Conservation (phyloP, 2,888 invertebrate genomes). For the Sesia bembeciformis region DNA sequence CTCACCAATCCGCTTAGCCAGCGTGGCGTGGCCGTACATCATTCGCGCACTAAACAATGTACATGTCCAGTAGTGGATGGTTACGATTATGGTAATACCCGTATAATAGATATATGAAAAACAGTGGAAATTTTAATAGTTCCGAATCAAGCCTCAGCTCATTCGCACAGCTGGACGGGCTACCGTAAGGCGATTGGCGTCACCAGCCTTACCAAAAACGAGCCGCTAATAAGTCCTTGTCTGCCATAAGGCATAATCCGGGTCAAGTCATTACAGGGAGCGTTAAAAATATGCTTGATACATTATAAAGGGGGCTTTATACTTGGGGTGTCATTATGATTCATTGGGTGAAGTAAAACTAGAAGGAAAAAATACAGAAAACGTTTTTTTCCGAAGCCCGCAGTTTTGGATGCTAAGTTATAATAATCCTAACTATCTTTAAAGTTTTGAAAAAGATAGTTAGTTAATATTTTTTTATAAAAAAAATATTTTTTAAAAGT, state of each 20-base stretch:
- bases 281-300: constrained; percentile 3
- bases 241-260: constrained; percentile 22
- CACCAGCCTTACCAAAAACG: constrained; percentile 7
- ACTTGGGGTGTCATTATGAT: background rate
- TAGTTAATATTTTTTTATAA: background rate
- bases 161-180: constrained; percentile 2
- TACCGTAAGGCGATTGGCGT: constrained; percentile 8
- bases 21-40: no score
- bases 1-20: no score
- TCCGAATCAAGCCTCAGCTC: background rate
- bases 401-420: background rate
- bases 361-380: background rate
- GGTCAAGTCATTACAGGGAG: constrained; percentile 22
- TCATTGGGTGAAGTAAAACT: background rate
- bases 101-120: background rate
- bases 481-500: background rate
- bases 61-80: no score
- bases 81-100: no score
- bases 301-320: constrained; percentile 7
- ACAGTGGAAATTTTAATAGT: no score
- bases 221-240: constrained; percentile 32
- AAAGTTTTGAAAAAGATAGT: background rate
- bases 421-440: no score
- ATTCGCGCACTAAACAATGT: no score
- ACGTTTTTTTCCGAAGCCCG: background rate